Base-by-base conservation (phyloP, 35 echinoderm and acorn worm genomes). In the Apostichopus japonicus region DNA sequence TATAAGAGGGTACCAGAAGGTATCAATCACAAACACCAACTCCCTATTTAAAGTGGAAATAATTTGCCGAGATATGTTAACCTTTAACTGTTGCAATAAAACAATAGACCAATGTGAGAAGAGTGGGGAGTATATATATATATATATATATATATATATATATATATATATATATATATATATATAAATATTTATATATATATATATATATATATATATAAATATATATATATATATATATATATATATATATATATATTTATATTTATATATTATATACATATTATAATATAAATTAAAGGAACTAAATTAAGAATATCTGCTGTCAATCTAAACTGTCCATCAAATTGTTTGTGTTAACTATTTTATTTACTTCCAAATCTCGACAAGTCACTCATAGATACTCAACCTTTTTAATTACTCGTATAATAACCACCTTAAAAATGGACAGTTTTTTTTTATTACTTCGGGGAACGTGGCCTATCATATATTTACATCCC, bases 321-420 rank as follows among this genome's bases (percentile, higher is more conserved):
- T 44, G 33, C 78, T 80, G 78, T 80, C 44, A 80, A 80, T 80
- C 78, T 44, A 44, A 33, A 6, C 52, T 80, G 78, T 80, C 24
- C 52, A 19, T 67, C 63, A 67, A 67, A 67, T 19, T 11, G 63
- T 19, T 67, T 67, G 63, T 67, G 11, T 53, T 80, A 80, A 54
- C 10, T 13, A 5, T 80, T 44, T 44, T 80, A 25, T 80, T 80
- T 80, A 11, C 24, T 24, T 80, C 6, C 23, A 24, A 80, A 80
- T 80, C 17, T 80, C 77, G 21, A 79, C 78, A 80, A 80, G 78
- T 80, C 17, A 80, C 78, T 80, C 15, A 44, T 25, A 80, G 52
- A 80, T 53, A 80, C 78, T 79, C 78, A 0, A 79, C 10, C 27
- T 33, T 79, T 78, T 21, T 52, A 24, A 79, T 33, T 52, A 79